Evolutionary conservation across 2,888 invertebrate genomes (phyloP).

Genomic region (Diaperis boleti): DNA sequence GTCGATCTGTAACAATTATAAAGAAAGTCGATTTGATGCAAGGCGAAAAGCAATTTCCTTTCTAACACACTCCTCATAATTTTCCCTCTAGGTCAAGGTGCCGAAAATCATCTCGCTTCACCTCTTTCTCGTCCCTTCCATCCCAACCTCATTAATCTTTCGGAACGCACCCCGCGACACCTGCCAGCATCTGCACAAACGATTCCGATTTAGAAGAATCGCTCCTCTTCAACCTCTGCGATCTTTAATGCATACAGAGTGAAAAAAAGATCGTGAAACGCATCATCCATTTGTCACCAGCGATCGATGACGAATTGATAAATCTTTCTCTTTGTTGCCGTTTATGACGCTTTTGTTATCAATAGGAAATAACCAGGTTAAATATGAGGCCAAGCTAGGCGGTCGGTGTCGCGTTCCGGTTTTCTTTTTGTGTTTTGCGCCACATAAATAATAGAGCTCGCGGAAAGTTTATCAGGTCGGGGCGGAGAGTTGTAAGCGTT

Average conservation of each 20-base stretch:
- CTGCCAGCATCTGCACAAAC: conserved; percentile 6
- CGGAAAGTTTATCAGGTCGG: conserved; percentile 15
- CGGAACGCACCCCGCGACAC: background rate
- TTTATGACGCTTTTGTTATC: conserved; percentile 33
- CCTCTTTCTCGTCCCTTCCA: too few relatives aligned
- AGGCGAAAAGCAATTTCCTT: too few relatives aligned
- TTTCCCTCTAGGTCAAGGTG: too few relatives aligned
- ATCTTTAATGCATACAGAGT: conserved; percentile 2
- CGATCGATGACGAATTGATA: conserved; percentile 24
- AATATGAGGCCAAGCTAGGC: conserved; percentile 32
- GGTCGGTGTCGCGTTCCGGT: conserved; percentile 13
- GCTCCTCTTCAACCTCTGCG: background rate
- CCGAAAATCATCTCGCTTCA: too few relatives aligned
- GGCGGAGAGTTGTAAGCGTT: background rate
- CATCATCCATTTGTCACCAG: conserved; percentile 7
- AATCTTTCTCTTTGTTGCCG: conserved; percentile 19
- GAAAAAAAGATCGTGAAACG: background rate
- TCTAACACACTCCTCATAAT: too few relatives aligned
- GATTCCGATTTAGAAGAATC: background rate
- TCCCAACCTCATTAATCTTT: conserved; percentile 16
- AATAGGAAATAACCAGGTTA: conserved; percentile 32
- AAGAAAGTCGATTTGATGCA: too few relatives aligned
- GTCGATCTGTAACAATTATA: too few relatives aligned
- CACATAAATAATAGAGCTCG: conserved; percentile 26
- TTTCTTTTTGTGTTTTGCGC: conserved; percentile 18